Base-by-base conservation (phyloP, 2,888 invertebrate species). In the Hololepta plana region DNA sequence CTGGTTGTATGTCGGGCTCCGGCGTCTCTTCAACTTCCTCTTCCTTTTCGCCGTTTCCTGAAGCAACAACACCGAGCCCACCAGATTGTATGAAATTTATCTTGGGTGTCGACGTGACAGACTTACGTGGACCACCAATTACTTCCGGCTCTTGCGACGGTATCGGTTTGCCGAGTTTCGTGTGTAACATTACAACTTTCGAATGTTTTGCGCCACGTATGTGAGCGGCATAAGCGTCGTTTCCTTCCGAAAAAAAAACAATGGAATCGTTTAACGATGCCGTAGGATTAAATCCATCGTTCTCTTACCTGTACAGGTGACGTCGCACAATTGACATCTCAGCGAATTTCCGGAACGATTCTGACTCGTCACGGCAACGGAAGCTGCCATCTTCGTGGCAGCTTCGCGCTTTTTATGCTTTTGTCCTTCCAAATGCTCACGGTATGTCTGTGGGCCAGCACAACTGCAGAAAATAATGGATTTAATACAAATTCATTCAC, bases 381-480 rank as follows among this genome's bases (percentile, higher is more conserved):
- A 64, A 8, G 65, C 64, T 13, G 71, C 70, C 49, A 73, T 67
- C 51, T 84, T 84, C 13, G 74, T 61, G 7, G 80, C 74, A 1
- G 79, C 85, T 53, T 95, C 96, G 53, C 95, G 88, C 64, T 95
- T 96, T 66, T 96, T 96, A 60, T 98, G 98, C 56, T 91, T 90
- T 57, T 95, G 93, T 0, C 98, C 98, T 51, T 95, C 95, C 47
- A 98, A 63, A 63, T 98, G 98, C 55, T 96, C 98, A 37, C 82
- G 68, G 52, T 87, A 90, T 0, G 88, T 87, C 62, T 74, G 54
- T 2, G 56, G 57, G 20, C 47, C 55, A 19, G 55, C 55, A 33
- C 55, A 55, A 34, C 55, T 53, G 23, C 6, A 39, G 33, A n/a
- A 19, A 3, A 4, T 25, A 3, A 7, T 22, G 30, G 10, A 5